Evolutionary conservation across 2,797 vertebrate species (phyloP).

Genomic region (Pelodytes ibericus): DNA sequence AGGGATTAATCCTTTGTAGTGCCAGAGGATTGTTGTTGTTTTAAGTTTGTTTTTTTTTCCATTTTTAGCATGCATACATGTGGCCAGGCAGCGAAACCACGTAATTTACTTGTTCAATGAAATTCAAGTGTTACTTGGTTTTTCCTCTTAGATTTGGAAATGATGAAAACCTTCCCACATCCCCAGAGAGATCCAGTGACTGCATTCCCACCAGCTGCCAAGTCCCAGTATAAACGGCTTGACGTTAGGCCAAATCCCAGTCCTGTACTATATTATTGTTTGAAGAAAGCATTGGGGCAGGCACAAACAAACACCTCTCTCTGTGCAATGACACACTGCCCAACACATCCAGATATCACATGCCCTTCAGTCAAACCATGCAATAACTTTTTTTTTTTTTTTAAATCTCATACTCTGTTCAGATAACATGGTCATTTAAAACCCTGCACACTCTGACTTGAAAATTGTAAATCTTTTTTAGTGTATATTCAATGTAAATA

Average conservation of each 20-base stretch:
- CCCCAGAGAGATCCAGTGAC: slow-evolving; percentile 36
- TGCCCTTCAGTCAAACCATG: too few species aligned
- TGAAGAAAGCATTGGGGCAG: slow-evolving; percentile 11
- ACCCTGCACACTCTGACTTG: too few species aligned
- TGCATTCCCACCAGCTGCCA: slow-evolving; percentile 33
- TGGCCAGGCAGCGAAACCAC: slow-evolving; percentile 2
- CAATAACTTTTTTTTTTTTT: too few species aligned
- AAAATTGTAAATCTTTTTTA: too few species aligned
- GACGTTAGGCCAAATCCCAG: slow-evolving; percentile 24
- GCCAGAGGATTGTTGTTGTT: too few species aligned
- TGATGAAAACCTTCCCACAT: slow-evolving; percentile 23
- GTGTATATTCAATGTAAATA: too few species aligned
- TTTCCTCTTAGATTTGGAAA: slow-evolving; percentile 27
- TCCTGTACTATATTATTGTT: slow-evolving; percentile 16
- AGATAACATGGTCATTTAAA: too few species aligned
- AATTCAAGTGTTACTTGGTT: slow-evolving; percentile 30
- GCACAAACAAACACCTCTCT: background rate
- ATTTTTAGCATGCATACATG: background rate
- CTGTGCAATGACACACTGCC: too few species aligned
- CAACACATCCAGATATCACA: too few species aligned
- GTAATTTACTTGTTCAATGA: background rate
- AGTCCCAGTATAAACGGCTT: slow-evolving; percentile 36
- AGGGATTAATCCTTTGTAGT: too few species aligned
- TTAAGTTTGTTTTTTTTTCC: too few species aligned
- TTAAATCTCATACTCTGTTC: too few species aligned